These are phyloP conservation scores for Mola mola DNA, from an alignment of 2,113 vertebrate genomes.

Conservation along the genomic window DNA sequence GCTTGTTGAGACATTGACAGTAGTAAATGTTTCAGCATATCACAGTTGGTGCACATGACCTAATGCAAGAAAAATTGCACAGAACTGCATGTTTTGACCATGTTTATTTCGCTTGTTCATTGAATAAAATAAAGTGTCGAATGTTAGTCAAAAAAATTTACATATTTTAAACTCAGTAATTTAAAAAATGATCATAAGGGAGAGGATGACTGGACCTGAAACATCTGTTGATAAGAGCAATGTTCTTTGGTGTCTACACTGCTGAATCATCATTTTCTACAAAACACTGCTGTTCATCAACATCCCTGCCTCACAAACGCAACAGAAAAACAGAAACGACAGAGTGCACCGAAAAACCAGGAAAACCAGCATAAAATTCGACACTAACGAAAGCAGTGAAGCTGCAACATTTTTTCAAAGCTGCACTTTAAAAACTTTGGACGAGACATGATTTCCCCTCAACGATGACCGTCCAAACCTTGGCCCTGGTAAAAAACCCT, in stretches of 20 bases:
- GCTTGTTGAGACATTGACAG: no score
- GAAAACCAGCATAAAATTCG: slow-evolving; percentile 18
- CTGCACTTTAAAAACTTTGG: background rate
- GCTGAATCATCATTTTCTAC: slow-evolving; percentile 36
- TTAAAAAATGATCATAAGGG: no score
- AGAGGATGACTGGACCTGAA: background rate
- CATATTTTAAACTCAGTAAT: no score
- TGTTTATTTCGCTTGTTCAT: no score
- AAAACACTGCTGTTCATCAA: slow-evolving; percentile 18
- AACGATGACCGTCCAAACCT: background rate
- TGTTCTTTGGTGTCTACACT: background rate
- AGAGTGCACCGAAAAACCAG: background rate
- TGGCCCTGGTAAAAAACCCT: background rate
- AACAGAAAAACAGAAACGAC: slow-evolving; percentile 27
- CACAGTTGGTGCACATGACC: background rate
- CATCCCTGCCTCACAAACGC: no score
- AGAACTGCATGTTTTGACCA: slow-evolving; percentile 5
- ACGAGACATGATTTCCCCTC: background rate
- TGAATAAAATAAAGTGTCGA: no score
- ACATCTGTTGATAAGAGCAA: slow-evolving; percentile 25
- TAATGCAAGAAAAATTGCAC: background rate
- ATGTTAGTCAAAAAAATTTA: no score
- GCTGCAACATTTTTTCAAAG: background rate
- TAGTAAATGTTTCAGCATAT: slow-evolving; percentile 9
- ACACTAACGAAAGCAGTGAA: slow-evolving; percentile 11